Percentiles rank a stretch among this genome's conserved stretches.
These are phyloP conservation scores for Mystacides longicornis DNA, from an alignment of 2,888 invertebrate species.

Conservation along the genomic window DNA sequence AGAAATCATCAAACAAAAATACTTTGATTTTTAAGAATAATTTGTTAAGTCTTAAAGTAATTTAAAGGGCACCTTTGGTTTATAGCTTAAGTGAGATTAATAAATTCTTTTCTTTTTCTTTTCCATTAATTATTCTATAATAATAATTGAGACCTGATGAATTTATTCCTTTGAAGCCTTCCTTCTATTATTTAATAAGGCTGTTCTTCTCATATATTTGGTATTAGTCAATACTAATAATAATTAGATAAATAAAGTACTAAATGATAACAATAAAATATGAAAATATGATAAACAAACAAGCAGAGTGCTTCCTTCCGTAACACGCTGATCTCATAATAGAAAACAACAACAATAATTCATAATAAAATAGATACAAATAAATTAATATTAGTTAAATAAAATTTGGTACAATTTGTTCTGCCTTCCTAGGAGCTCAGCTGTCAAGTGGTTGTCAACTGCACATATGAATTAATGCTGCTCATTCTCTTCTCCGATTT, in stretches of 20 bases:
- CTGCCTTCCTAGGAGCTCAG: constrained; percentile 38
- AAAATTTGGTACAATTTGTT: constrained; percentile 16
- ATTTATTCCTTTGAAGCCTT: constrained; percentile 2
- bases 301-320: no score
- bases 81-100: constrained; percentile 53
- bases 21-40: constrained; percentile 24
- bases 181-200: constrained; percentile 1
- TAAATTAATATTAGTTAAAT: constrained; percentile 12
- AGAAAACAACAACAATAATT: constrained; percentile 18
- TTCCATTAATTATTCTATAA: neutral
- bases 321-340: no score
- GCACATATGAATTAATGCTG: constrained; percentile 75
- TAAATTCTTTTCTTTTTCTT: neutral
- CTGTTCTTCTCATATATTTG: neutral
- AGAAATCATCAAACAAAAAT: constrained; percentile 17
- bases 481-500: constrained; percentile 80
- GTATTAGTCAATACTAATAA: neutral
- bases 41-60: constrained; percentile 42
- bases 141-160: constrained; percentile 1
- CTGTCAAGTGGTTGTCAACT: constrained; percentile 65
- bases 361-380: constrained; percentile 1
- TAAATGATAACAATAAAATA: neutral
- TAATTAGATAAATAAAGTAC: neutral
- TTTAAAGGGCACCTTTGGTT: constrained; percentile 78
- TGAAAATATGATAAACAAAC: neutral